These are phyloP conservation scores for Morpho achilles DNA, from an alignment of 2,888 invertebrate genomes.

Conservation along the genomic window DNA sequence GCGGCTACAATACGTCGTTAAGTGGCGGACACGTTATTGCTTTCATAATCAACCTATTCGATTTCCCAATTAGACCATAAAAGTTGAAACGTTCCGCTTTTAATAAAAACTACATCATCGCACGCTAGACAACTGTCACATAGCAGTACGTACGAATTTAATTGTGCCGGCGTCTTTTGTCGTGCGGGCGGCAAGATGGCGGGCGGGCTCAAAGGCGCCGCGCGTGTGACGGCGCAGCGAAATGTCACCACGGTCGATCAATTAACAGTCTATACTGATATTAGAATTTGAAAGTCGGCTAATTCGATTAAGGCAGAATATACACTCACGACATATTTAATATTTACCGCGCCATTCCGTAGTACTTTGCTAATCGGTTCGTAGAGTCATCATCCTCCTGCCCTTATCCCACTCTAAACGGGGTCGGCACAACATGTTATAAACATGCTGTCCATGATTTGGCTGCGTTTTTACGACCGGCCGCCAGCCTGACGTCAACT, in stretches of 20 bases:
- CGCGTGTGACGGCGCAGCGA: slow-evolving; percentile 57
- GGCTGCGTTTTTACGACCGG: too few relatives aligned
- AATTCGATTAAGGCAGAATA: slow-evolving; percentile 17
- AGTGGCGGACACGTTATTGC: slow-evolving; percentile 16
- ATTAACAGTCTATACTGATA: slow-evolving; percentile 48
- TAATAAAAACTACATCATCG: slow-evolving; percentile 44
- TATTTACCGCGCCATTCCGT: too few relatives aligned
- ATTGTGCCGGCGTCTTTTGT: slow-evolving; percentile 67
- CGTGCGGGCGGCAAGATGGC: slow-evolving; percentile 55
- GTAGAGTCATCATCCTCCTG: too few relatives aligned
- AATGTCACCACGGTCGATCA: slow-evolving; percentile 75
- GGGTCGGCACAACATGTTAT: too few relatives aligned
- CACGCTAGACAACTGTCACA: slow-evolving; percentile 69
- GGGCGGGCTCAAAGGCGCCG: slow-evolving; percentile 59
- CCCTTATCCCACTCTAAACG: too few relatives aligned
- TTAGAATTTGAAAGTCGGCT: slow-evolving; percentile 17
- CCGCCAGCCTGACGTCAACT: too few relatives aligned
- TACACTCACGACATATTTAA: not conserved
- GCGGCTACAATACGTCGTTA: slow-evolving; percentile 19
- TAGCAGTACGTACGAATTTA: slow-evolving; percentile 73
- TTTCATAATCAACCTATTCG: slow-evolving; percentile 34
- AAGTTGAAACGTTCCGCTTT: slow-evolving; percentile 34
- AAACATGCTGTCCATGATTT: too few relatives aligned
- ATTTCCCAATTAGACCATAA: slow-evolving; percentile 43
- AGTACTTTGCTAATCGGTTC: too few relatives aligned